phyloP scores from a whole-genome alignment of 2,888 invertebrate species.

The Augochlorella aurata region DNA sequence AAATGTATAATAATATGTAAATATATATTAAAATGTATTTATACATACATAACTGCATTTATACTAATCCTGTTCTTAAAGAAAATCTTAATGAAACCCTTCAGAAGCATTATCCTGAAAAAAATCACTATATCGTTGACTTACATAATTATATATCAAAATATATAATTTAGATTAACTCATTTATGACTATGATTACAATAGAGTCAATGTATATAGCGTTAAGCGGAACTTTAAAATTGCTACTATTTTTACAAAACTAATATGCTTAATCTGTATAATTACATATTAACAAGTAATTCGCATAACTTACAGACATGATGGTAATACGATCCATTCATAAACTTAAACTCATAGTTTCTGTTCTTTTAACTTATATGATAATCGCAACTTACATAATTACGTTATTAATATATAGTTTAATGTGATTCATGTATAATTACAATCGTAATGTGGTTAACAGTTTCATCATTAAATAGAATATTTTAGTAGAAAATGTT shows the following conservation, averaged over 20 bases:
- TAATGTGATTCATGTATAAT: slow-evolving; percentile 44
- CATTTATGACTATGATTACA: slow-evolving; percentile 34
- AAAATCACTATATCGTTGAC: slow-evolving; percentile 37
- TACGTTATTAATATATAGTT: slow-evolving; percentile 51
- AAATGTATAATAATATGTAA: slow-evolving; percentile 55
- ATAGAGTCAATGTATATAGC: slow-evolving; percentile 41
- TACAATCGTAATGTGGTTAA: slow-evolving; percentile 59
- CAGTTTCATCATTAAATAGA: slow-evolving; percentile 61
- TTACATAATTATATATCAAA: slow-evolving; percentile 48
- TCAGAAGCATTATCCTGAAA: slow-evolving; percentile 19
- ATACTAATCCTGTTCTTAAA: slow-evolving; percentile 40
- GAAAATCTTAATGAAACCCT: slow-evolving; percentile 29
- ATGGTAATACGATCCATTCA: slow-evolving; percentile 33
- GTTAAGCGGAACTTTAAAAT: slow-evolving; percentile 48
- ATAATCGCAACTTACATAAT: slow-evolving; percentile 45
- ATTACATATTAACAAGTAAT: slow-evolving; percentile 58
- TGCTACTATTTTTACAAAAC: slow-evolving; percentile 50
- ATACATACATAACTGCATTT: slow-evolving; percentile 54
- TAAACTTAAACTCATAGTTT: slow-evolving; percentile 51
- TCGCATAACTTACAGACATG: slow-evolving; percentile 45
- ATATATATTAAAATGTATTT: slow-evolving; percentile 56
- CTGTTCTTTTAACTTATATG: slow-evolving; percentile 35
- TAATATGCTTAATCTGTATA: slow-evolving; percentile 43
- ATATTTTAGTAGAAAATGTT: slow-evolving; percentile 56
- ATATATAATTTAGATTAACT: slow-evolving; percentile 53